Evolutionary conservation across 2,797 vertebrate species (phyloP), one percentile per base, ranked within the genome.

Genomic region (Xerus rutilus): DNA sequence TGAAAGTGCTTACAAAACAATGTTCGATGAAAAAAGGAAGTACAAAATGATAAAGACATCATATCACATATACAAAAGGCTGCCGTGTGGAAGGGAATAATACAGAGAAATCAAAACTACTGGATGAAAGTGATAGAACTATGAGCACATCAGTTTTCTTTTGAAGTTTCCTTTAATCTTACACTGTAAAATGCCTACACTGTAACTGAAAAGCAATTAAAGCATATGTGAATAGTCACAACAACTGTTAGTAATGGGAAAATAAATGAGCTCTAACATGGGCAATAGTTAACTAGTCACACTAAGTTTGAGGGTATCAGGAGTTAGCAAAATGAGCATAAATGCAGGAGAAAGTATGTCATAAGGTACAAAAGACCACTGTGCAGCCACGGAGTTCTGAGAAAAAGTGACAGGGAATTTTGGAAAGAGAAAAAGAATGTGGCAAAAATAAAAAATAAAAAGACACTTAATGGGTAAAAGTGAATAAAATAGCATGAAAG

Each of bases 151-250:
- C 47, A 15, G 30, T 79, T 95, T 94, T 86, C 78, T 62, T 73
- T 79, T 69, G 74, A 95, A 67, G 78, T 47, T n/a, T 74, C 32
- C 57, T 93, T 96, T 94, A 89, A 64, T 81, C 32, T 91, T 65
- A 86, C 23, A 62, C 52, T 54, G 12, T 47, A 59, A 74, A 81
- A 35, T 13, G 91, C 0, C 54, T 23, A 47, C 3, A 72, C 5
- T 70, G 43, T 65, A 62, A 77, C 7, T 28, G 23, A 25, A 62
- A 62, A 23, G 23, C 59, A 62, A 62, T 52, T 90, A 70, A 17
- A 92, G 18, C 30, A 72, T 45, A 47, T 23, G 15, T 67, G 65
- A 96, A 70, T 54, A 91, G 32, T 77, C 32, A 64, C 59, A 79
- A 18, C 1, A 78, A 17, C 15, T 79, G 23, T 81, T 57, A 81